A percentile compares a stretch with the other conserved stretches of the same genome.
Evolutionary conservation across 2,888 invertebrate genomes (phyloP).

Genomic region (Ganaspis brasiliensis): DNA sequence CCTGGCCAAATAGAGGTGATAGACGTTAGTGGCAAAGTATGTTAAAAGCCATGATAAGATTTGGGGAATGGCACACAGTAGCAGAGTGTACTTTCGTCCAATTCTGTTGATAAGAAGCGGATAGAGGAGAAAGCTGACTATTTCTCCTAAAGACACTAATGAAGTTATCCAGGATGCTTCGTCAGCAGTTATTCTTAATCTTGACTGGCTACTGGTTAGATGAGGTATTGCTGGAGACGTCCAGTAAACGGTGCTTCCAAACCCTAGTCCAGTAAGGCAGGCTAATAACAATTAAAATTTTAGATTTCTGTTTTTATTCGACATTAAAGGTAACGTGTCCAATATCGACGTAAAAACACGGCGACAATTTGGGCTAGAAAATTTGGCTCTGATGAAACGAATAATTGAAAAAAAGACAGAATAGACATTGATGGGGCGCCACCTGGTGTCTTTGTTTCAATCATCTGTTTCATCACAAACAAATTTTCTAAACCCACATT

Average conservation of each 20-base stretch:
- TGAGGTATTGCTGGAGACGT: conserved; percentile 73
- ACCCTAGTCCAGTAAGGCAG: conserved; percentile 70
- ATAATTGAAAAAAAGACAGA: too few species aligned
- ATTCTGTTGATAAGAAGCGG: conserved; percentile 69
- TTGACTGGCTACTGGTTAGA: conserved; percentile 64
- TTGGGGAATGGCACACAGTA: conserved; percentile 70
- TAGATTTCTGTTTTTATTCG: too few species aligned
- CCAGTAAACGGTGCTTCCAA: conserved; percentile 73
- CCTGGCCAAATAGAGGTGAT: conserved; percentile 78
- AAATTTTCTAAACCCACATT: too few species aligned
- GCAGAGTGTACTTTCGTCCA: conserved; percentile 71
- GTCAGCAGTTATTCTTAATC: conserved; percentile 66
- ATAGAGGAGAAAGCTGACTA: conserved; percentile 69
- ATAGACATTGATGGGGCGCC: too few species aligned
- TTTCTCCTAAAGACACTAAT: conserved; percentile 70
- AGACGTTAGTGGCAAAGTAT: conserved; percentile 65
- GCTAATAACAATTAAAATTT: conserved; percentile 64
- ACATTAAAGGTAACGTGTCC: too few species aligned
- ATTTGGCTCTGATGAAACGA: too few species aligned
- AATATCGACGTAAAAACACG: too few species aligned
- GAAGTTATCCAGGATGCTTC: conserved; percentile 75
- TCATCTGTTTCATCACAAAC: too few species aligned
- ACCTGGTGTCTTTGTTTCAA: too few species aligned
- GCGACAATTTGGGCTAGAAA: too few species aligned
- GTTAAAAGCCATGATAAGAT: conserved; percentile 72